phyloP scores from a whole-genome alignment of 2,797 vertebrate genomes.

The Ceryle rudis region DNA sequence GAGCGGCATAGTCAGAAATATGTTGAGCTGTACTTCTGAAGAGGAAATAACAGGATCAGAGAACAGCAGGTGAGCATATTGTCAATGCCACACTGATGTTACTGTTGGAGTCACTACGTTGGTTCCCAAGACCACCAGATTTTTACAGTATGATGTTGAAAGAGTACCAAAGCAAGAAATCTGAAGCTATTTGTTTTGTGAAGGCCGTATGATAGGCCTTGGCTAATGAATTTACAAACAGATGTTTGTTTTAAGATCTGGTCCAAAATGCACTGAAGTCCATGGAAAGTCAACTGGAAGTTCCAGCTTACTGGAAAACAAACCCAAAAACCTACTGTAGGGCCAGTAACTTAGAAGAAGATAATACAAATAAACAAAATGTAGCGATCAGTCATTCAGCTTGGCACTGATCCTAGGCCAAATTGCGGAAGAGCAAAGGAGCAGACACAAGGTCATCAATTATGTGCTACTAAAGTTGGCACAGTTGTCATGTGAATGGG shows the following conservation, averaged over 20 bases:
- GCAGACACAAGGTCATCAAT: not conserved
- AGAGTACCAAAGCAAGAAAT: not conserved
- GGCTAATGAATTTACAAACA: constrained; percentile 43
- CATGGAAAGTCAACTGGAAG: constrained; percentile 39
- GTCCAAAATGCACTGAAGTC: constrained; percentile 37
- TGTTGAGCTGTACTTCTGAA: constrained; percentile 13
- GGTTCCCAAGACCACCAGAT: not conserved
- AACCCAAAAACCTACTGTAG: not conserved
- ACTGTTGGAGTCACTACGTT: not conserved
- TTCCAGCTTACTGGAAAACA: not conserved
- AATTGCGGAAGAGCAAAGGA: not conserved
- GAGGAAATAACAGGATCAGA: constrained; percentile 39
- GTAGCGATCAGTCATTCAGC: not conserved
- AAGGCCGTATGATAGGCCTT: not conserved
- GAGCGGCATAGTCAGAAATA: not conserved
- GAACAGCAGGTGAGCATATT: constrained; percentile 40
- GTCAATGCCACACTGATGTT: not conserved
- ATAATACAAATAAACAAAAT: not conserved
- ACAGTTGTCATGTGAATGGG: not conserved
- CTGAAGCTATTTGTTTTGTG: not conserved
- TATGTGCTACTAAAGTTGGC: not conserved
- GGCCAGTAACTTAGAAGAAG: not conserved
- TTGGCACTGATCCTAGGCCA: not conserved
- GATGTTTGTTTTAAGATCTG: constrained; percentile 16
- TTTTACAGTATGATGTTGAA: not conserved